A percentile compares a stretch with the other conserved stretches of the same genome.
Evolutionary conservation across 2,888 invertebrate genomes (phyloP).

Genomic region (Campoplex nolae): DNA sequence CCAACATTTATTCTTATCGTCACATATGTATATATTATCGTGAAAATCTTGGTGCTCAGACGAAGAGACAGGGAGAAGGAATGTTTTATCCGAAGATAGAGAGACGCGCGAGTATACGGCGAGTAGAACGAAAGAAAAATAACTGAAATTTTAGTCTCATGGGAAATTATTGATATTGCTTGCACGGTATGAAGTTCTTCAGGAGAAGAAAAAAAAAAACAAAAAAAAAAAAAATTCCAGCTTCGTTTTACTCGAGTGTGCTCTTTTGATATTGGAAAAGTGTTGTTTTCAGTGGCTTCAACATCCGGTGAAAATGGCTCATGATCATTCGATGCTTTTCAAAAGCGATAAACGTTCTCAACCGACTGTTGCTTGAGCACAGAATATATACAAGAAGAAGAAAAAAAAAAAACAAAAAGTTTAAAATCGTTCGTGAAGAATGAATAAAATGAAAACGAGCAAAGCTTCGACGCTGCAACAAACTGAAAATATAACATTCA

Average conservation of each 20-base stretch:
- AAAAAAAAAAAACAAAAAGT: not conserved
- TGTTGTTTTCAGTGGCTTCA: not conserved
- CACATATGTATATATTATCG: not conserved
- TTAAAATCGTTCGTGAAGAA: too few relatives aligned
- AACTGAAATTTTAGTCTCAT: conserved; percentile 19
- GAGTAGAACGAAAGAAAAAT: conserved; percentile 14
- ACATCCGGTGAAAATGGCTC: not conserved
- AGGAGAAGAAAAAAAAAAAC: not conserved
- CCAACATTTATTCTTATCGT: not conserved
- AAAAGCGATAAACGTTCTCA: not conserved
- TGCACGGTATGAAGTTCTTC: not conserved
- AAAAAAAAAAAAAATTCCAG: conserved; percentile 1
- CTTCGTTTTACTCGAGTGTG: not conserved
- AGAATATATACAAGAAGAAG: too few relatives aligned
- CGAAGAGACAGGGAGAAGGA: not conserved
- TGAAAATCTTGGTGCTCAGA: not conserved
- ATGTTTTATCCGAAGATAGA: conserved; percentile 5
- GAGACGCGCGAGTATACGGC: not conserved
- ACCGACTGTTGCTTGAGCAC: not conserved
- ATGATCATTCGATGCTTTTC: not conserved
- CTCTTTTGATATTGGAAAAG: not conserved
- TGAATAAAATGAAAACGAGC: not conserved
- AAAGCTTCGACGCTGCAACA: not conserved
- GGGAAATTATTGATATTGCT: conserved; percentile 44
- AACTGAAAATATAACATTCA: not conserved